phyloP scores from a whole-genome alignment of 2,888 invertebrate species.

The Monochamus alternatus region DNA sequence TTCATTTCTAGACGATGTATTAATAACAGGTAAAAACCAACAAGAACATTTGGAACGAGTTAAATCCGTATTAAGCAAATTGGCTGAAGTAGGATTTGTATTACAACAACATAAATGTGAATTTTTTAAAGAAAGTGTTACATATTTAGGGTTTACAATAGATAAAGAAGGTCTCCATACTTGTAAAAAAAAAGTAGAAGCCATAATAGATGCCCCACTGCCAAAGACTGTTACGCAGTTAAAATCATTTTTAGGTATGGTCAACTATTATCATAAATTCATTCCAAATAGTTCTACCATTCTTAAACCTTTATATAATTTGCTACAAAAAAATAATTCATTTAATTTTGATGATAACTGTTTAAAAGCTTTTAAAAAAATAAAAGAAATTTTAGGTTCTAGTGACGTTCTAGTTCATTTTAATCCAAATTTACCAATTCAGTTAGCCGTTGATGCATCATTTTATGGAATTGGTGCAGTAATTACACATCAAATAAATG shows the following conservation, averaged over 20 bases:
- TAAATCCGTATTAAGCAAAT: background rate
- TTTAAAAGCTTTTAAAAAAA: conserved; percentile 19
- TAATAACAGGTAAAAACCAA: background rate
- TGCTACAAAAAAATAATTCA: conserved; percentile 29
- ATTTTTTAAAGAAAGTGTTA: conserved; percentile 26
- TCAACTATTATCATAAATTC: conserved; percentile 38
- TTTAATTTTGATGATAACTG: conserved; percentile 25
- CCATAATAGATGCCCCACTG: conserved; percentile 3
- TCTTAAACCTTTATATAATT: conserved; percentile 33
- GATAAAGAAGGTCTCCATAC: conserved; percentile 37
- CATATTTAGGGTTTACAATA: conserved; percentile 35
- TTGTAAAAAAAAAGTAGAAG: conserved; percentile 20
- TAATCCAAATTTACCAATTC: conserved; percentile 15
- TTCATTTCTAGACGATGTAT: conserved; percentile 2
- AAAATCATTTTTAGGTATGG: conserved; percentile 37
- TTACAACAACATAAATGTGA: conserved; percentile 13
- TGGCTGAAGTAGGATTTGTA: background rate
- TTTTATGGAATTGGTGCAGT: no score
- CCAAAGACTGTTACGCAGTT: conserved; percentile 25
- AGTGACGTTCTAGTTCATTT: conserved; percentile 17
- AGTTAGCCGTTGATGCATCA: conserved; percentile 32
- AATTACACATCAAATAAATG: conserved; percentile 23
- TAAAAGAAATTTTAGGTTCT: conserved; percentile 26
- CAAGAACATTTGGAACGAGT: background rate
- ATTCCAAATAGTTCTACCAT: conserved; percentile 21